phyloP scores from a whole-genome alignment of 2,888 invertebrate species.

The Pemphredon lugubris region DNA sequence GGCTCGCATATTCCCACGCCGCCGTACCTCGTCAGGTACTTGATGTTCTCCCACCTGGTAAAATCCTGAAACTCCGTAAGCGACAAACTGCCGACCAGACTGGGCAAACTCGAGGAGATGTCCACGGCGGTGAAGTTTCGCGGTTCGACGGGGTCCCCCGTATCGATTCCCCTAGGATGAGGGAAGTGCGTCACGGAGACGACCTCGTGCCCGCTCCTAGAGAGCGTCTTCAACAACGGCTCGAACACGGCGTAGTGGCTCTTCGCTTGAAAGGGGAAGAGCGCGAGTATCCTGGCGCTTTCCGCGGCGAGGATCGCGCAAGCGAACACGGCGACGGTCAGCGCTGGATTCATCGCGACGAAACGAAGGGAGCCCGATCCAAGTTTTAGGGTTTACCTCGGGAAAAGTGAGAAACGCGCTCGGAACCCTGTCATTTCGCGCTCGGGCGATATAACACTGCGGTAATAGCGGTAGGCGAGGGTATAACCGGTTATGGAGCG shows the following conservation, averaged over 20 bases:
- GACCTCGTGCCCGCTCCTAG: constrained; percentile 81
- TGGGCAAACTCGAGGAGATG: constrained; percentile 47
- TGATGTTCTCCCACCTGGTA: constrained; percentile 25
- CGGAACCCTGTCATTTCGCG: too few species aligned
- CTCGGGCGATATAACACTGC: too few species aligned
- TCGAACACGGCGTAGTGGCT: constrained; percentile 82
- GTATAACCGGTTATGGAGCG: neutral
- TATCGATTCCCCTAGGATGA: too few species aligned
- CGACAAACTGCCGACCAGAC: constrained; percentile 61
- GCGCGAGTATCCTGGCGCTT: constrained; percentile 78
- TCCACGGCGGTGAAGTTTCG: constrained; percentile 79
- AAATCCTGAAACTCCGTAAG: constrained; percentile 31
- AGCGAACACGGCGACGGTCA: too few species aligned
- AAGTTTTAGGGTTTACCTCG: too few species aligned
- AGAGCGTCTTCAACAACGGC: constrained; percentile 79
- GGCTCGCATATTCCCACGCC: constrained; percentile 57
- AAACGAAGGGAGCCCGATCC: too few species aligned
- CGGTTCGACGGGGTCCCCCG: too few species aligned
- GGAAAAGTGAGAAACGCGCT: too few species aligned
- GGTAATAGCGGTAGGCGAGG: too few species aligned
- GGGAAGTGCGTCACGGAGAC: constrained; percentile 78
- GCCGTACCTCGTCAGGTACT: constrained; percentile 9
- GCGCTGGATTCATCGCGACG: too few species aligned
- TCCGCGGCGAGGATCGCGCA: constrained; percentile 20
- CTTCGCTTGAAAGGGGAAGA: constrained; percentile 80